Percentiles rank a stretch among this genome's conserved stretches.
Conservation (phyloP, 1,140 invertebrate genomes). For the Maconellicoccus hirsutus region DNA sequence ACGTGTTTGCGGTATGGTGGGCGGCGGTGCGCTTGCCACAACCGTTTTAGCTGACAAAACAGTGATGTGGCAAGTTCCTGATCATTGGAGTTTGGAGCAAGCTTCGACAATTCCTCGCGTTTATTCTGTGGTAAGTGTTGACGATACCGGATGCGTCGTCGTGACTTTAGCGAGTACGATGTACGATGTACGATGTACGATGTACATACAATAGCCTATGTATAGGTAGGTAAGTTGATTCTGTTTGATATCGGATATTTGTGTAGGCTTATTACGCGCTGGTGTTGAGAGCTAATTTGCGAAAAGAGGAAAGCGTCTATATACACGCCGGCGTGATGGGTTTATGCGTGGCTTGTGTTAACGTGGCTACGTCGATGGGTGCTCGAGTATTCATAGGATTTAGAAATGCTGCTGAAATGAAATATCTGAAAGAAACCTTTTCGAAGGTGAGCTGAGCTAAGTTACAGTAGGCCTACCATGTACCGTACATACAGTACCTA, state of each 20-base stretch:
- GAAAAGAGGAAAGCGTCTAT: conserved; percentile 19
- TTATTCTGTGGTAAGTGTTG: conserved; percentile 58
- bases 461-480: no score
- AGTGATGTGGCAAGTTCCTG: conserved; percentile 84
- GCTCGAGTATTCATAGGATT: conserved; percentile 23
- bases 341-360: not conserved
- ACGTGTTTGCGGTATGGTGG: conserved; percentile 86
- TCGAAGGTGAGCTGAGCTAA: not conserved
- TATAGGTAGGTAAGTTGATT: no score
- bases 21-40: conserved; percentile 78
- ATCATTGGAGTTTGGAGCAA: conserved; percentile 79
- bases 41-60: conserved; percentile 65
- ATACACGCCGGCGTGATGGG: conserved; percentile 23
- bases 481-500: no score
- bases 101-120: conserved; percentile 89
- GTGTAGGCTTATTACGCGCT: conserved; percentile 25
- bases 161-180: not conserved
- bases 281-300: conserved; percentile 20
- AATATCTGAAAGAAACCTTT: conserved; percentile 19
- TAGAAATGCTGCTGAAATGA: conserved; percentile 11
- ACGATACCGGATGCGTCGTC: not conserved
- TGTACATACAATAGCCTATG: no score
- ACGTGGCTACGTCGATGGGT: conserved; percentile 1
- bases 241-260: no score
- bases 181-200: no score